Conservation (phyloP, 1,140 invertebrate species). For the Heliconius himera region DNA sequence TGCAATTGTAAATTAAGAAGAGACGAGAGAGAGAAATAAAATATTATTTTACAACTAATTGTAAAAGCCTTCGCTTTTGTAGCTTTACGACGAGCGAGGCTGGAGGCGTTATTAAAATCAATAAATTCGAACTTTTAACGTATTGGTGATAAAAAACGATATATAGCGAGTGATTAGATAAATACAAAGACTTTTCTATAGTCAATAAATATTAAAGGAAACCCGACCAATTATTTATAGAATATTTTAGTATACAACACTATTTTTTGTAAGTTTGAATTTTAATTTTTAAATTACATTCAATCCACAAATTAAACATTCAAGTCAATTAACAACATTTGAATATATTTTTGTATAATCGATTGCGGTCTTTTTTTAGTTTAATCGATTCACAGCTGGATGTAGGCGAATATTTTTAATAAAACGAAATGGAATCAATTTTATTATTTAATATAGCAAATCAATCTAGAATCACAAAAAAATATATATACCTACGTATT, state of each 20-base stretch:
- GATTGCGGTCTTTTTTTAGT: not conserved
- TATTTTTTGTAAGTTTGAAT: not conserved
- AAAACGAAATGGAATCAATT: not conserved
- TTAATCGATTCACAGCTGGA: not conserved
- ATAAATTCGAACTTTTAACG: conserved; percentile 61
- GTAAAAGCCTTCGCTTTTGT: conserved; percentile 21
- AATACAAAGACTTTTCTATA: conserved; percentile 23
- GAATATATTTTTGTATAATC: conserved; percentile 1
- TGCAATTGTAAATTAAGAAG: not conserved
- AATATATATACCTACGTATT: no score
- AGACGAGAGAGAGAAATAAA: not conserved
- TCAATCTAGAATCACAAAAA: not conserved
- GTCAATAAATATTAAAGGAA: conserved; percentile 31
- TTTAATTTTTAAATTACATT: not conserved
- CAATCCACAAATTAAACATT: not conserved
- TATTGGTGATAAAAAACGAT: conserved; percentile 58
- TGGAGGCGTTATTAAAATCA: conserved; percentile 33
- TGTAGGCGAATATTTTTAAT: not conserved
- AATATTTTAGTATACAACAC: not conserved
- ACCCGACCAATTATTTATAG: conserved; percentile 25
- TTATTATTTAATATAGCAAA: not conserved
- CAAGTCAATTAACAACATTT: not conserved
- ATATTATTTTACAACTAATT: conserved; percentile 24
- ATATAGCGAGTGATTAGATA: conserved; percentile 24
- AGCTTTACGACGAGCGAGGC: conserved; percentile 26